A percentile compares a stretch with the other conserved stretches of the same genome.
phyloP scores from a whole-genome alignment of 2,888 invertebrate genomes.

The Synanthedon formicaeformis region DNA sequence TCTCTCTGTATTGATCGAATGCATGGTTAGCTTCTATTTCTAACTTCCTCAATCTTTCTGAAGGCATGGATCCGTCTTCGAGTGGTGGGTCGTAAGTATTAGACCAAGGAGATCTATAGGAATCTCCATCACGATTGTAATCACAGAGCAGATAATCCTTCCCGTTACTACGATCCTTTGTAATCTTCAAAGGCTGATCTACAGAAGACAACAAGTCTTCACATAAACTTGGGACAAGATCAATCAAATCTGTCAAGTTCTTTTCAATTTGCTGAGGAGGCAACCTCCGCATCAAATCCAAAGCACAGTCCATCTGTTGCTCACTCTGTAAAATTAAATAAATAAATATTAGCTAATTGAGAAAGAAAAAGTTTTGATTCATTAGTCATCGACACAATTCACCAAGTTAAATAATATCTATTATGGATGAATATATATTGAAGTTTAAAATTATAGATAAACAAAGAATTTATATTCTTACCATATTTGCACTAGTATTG shows the following conservation, averaged over 20 bases:
- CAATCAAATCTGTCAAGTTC: conserved; percentile 97
- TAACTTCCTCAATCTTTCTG: conserved; percentile 92
- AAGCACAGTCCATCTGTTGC: conserved; percentile 97
- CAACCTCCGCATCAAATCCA: conserved; percentile 98
- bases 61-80: conserved; percentile 98
- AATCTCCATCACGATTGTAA: conserved; percentile 99
- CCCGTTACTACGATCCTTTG: conserved; percentile 92
- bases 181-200: conserved; percentile 98
- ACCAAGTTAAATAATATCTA: no score
- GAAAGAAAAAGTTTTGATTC: conserved; percentile 24
- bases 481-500: no score
- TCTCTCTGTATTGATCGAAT: conserved; percentile 98
- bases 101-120: conserved; percentile 98
- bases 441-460: not conserved
- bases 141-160: conserved; percentile 98
- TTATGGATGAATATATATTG: no score
- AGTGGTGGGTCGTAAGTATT: conserved; percentile 98
- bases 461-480: conserved; percentile 2
- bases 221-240: conserved; percentile 94
- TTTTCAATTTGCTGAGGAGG: conserved; percentile 99
- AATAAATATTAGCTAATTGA: conserved; percentile 16
- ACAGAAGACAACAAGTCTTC: conserved; percentile 97
- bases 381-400: conserved; percentile 63
- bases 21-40: conserved; percentile 99
- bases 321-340: conserved; percentile 77